A percentile compares a stretch with the other conserved stretches of the same genome.
These are phyloP conservation scores for Sigmodon hispidus DNA, from an alignment of 2,113 vertebrate genomes.

Conservation along the genomic window DNA sequence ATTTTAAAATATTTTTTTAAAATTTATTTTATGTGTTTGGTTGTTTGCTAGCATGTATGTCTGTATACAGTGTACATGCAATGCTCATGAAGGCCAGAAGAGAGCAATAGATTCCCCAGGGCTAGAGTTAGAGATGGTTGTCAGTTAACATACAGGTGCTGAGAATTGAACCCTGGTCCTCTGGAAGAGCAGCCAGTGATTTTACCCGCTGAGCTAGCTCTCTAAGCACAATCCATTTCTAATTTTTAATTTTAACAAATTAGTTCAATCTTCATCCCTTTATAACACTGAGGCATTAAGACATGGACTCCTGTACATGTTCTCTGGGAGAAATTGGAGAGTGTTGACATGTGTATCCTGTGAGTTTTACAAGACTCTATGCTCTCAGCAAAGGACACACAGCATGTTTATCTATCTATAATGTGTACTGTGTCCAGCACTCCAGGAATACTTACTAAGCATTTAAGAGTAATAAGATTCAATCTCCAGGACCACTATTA, in stretches of 20 bases:
- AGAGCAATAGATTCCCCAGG: background rate
- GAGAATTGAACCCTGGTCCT: background rate
- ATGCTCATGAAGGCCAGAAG: background rate
- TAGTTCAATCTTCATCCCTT: background rate
- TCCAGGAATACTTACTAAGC: conserved; percentile 57
- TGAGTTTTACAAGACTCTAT: conserved; percentile 44
- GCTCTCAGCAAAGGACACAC: conserved; percentile 13
- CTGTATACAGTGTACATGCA: background rate
- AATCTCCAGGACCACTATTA: conserved; percentile 32
- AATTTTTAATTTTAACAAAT: background rate
- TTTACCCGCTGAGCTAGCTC: background rate
- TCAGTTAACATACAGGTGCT: background rate
- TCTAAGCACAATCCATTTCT: background rate
- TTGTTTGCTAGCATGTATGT: background rate
- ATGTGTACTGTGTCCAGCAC: background rate
- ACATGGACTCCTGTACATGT: background rate
- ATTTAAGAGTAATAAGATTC: conserved; percentile 65
- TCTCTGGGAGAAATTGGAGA: conserved; percentile 4
- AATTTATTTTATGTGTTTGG: background rate
- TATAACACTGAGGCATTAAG: background rate
- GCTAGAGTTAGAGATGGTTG: no score
- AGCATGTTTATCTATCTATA: conserved; percentile 30
- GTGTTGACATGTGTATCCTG: conserved; percentile 18
- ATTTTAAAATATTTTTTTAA: background rate
- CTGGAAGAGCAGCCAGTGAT: background rate